These are phyloP conservation scores for Parnassius orleans DNA, from an alignment of 2,888 invertebrate genomes.

Conservation along the genomic window DNA sequence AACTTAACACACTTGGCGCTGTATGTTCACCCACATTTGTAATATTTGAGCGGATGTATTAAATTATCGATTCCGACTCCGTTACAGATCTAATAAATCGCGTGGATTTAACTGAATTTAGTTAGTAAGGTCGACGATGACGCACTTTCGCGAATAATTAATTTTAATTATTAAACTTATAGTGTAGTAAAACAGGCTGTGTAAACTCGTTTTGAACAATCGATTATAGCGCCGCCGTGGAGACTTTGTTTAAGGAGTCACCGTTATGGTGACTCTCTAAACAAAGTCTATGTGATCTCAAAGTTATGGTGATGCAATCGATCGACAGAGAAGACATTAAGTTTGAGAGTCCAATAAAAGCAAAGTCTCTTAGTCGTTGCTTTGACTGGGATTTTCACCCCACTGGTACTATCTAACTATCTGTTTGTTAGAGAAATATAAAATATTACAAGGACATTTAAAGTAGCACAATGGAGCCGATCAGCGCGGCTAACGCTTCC, in stretches of 20 bases:
- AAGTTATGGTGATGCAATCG: no score
- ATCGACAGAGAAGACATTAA: no score
- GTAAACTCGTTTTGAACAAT: constrained; percentile 16
- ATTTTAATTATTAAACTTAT: constrained; percentile 11
- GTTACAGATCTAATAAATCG: constrained; percentile 9
- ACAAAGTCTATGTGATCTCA: no score
- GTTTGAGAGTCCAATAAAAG: no score
- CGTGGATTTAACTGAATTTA: constrained; percentile 20
- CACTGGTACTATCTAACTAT: no score
- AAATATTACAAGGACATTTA: no score
- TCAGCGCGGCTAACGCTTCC: no score
- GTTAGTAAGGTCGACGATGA: constrained; percentile 29
- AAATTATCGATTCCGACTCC: background rate
- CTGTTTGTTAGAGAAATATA: no score
- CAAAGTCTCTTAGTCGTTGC: no score
- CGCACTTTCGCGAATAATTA: constrained; percentile 24
- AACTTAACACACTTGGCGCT: no score
- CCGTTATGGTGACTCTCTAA: background rate
- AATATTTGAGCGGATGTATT: constrained; percentile 8
- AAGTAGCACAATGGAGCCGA: no score
- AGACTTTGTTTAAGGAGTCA: background rate
- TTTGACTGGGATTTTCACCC: no score
- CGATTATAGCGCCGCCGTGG: constrained; percentile 11
- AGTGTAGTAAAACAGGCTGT: constrained; percentile 16
- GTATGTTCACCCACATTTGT: background rate